These are phyloP conservation scores for Hemicentrotus pulcherrimus DNA, from an alignment of 35 echinoderm and acorn worm species.

Conservation along the genomic window DNA sequence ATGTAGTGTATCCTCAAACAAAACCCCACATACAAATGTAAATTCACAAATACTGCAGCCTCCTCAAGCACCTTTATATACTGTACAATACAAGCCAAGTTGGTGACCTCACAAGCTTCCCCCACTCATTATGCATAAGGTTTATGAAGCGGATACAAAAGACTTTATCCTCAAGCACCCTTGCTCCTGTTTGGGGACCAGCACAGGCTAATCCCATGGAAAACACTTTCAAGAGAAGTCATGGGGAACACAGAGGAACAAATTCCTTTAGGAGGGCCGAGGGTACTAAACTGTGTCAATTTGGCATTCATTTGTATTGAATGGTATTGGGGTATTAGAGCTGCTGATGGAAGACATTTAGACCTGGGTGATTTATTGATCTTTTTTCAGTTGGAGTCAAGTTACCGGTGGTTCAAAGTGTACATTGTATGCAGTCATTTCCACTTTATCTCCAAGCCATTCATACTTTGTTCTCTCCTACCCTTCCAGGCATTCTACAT, in stretches of 20 bases:
- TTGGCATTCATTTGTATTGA: conserved; percentile 12
- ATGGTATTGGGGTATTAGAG: not conserved
- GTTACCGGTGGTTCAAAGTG: not conserved
- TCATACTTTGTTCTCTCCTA: too few relatives aligned
- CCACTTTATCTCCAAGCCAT: too few relatives aligned
- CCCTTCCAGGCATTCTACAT: too few relatives aligned
- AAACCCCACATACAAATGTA: too few relatives aligned
- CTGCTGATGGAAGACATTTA: not conserved
- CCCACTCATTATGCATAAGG: not conserved
- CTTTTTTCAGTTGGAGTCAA: not conserved
- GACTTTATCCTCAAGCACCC: not conserved
- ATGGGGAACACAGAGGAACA: not conserved
- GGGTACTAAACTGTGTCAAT: not conserved
- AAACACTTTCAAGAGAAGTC: not conserved
- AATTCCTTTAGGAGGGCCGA: not conserved
- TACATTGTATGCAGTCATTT: too few relatives aligned
- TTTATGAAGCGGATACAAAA: not conserved
- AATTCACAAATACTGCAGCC: too few relatives aligned
- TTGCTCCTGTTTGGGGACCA: not conserved
- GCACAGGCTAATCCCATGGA: not conserved
- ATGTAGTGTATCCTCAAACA: too few relatives aligned
- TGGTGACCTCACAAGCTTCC: not conserved
- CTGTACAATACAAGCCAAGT: not conserved
- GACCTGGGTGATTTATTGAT: not conserved
- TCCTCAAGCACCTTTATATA: too few relatives aligned